These are phyloP conservation scores for Rhizomys pruinosus DNA, from an alignment of 2,113 vertebrate genomes.

Conservation along the genomic window DNA sequence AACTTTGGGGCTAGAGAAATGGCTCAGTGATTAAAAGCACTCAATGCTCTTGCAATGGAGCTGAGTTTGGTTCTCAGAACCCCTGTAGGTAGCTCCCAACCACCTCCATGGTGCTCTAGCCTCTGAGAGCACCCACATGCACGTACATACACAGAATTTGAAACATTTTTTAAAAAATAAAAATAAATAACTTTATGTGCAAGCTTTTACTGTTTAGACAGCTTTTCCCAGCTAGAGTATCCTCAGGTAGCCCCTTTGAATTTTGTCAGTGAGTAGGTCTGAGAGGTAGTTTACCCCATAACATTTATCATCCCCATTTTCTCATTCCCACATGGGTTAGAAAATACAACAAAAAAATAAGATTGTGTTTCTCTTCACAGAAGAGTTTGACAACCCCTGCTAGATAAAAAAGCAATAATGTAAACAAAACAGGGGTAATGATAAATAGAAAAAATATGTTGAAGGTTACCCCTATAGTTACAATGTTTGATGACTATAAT, in stretches of 20 bases:
- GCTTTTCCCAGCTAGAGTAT: background rate
- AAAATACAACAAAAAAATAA: background rate
- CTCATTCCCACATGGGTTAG: background rate
- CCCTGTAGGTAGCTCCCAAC: no score
- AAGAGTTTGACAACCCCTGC: conserved; percentile 3
- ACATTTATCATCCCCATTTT: background rate
- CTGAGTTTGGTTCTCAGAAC: no score
- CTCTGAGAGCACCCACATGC: no score
- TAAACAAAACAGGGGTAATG: conserved; percentile 3
- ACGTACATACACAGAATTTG: no score
- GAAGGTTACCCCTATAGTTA: background rate
- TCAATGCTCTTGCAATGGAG: no score
- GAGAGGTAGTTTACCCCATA: background rate
- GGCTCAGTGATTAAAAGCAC: no score
- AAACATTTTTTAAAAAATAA: no score
- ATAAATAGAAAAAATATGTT: background rate
- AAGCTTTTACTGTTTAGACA: background rate
- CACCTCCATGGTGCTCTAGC: no score
- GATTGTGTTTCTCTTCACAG: background rate
- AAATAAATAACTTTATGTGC: conserved; percentile 29
- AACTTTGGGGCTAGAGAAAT: background rate
- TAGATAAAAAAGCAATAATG: conserved; percentile 12
- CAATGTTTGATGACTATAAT: background rate
- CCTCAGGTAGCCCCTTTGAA: background rate
- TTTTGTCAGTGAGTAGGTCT: conserved; percentile 3